Evolutionary conservation across 2,888 invertebrate genomes (phyloP), one percentile per base, ranked within the genome.

Genomic region (Latrodectus hesperus): DNA sequence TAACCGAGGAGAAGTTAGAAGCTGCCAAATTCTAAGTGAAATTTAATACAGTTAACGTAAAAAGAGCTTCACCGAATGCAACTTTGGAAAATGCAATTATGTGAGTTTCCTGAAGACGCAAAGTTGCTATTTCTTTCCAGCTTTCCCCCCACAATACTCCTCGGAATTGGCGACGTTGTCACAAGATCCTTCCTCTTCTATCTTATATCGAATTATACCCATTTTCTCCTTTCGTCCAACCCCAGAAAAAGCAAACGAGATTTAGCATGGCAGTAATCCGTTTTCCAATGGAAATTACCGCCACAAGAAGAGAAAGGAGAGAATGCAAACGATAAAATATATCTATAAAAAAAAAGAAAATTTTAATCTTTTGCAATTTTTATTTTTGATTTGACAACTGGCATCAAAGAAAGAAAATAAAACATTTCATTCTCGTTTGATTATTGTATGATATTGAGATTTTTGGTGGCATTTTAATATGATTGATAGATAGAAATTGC

Each of bases 161-260:
- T 4, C 38, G 38, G 38, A 38, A 38, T 38, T 38, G 38, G 38
- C 38, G 38, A 38, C 38, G 38, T 38, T 38, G 38, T 38, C 38
- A 38, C 38, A 38, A 38, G 38, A 38, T 38, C 38, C 38, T 38
- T 38, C 38, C 38, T 38, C 38, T 38, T 38, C 38, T 38, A 38
- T 38, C 52, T 74, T 74, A 74, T 74, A 84, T 77, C 68, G 77
- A 84, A 84, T 84, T 84, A 84, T 84, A 65, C 77, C 65, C 74
- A 81, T 81, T 77, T 84, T 77, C 74, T 51, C 49, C 38, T 38
- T 38, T 52, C 67, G 76, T 73, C 71, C 72, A 71, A 38, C 64
- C 17, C n/a, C 71, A 9, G n/a, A 74, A 38, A 60, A 52, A 64
- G 38, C 76, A 77, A 84, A 72, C 72, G 53, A 52, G 77, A 77